Base-by-base conservation (phyloP, 2,888 invertebrate species). In the Caenorhabditis sulstoni region DNA sequence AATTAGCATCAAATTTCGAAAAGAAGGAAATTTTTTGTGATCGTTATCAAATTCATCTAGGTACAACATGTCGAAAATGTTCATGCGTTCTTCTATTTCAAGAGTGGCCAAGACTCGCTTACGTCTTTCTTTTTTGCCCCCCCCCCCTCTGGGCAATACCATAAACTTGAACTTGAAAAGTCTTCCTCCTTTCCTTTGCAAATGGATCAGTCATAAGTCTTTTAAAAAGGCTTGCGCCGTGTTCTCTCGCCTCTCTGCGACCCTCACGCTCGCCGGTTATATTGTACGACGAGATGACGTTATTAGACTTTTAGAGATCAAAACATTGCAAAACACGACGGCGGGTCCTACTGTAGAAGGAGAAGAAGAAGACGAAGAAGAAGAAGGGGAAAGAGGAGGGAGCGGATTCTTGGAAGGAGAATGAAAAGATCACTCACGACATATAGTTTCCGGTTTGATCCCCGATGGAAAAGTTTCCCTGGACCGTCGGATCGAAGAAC, bases 251-350 rank as follows among this genome's bases (percentile, higher is more conserved):
- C 45, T 67, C 67, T 67, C 45, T 53, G 4, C 37, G 37, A 22
- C 57, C 55, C 49, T 53, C 37, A 1, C 50, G 41, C 45, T 16
- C 41, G 22, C 14, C 37, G 35, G 53, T 58, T 50, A 66, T 65
- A 74, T 45, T 67, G 66, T 75, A 75, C 75, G 61, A 52, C 58
- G 52, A 74, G 66, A 67, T 79, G 79, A 79, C 79, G 79, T 73
- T 57, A 58, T 73, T 79, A 79, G 73, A 73, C 79, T 78, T 73
- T 79, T 68, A 79, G 73, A 79, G 79, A 79, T 79, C 79, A 79
- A 67, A 79, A 68, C 65, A 62, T 71, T 71, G 71, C 64, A 77
- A 62, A 55, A 67, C 45, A 58, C 35, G 57, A 49, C 52, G 37
- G 39, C 50, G 44, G 45, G 29, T 35, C 37, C 61, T 64, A 71